Percentiles rank a stretch among this genome's conserved stretches.
These are phyloP conservation scores for Eremophila alpestris DNA, from an alignment of 2,797 vertebrate genomes.

Conservation along the genomic window DNA sequence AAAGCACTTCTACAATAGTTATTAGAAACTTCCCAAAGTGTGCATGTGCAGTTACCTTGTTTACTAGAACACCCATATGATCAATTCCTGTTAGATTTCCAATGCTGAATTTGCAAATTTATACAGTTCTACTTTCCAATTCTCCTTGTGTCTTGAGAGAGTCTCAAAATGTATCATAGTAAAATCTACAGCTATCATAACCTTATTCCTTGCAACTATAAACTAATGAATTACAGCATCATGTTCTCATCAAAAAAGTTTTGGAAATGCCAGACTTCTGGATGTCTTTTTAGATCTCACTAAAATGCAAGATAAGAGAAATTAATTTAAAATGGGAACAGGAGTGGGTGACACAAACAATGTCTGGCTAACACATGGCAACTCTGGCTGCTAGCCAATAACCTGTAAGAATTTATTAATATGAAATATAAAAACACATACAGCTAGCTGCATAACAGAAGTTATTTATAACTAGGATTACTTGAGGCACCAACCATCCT, in stretches of 20 bases:
- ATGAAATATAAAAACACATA: conserved; percentile 37
- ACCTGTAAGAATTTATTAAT: conserved; percentile 49
- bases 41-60: neutral
- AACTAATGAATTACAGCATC: conserved; percentile 32
- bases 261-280: conserved; percentile 40
- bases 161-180: neutral
- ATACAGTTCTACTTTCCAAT: neutral
- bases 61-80: neutral
- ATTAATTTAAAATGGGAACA: conserved; percentile 47
- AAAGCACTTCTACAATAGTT: neutral
- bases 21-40: neutral
- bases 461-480: conserved; percentile 61
- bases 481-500: conserved; percentile 24
- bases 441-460: neutral
- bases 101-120: neutral
- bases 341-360: neutral
- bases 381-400: conserved; percentile 53
- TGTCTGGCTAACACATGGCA: conserved; percentile 58
- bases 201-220: conserved; percentile 15
- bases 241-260: conserved; percentile 46
- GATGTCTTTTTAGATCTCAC: conserved; percentile 51
- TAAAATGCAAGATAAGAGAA: conserved; percentile 62
- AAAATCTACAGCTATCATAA: conserved; percentile 8
- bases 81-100: neutral
- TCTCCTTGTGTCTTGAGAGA: neutral